phyloP scores from a whole-genome alignment of 2,797 vertebrate species.

The Acanthurus tractus region DNA sequence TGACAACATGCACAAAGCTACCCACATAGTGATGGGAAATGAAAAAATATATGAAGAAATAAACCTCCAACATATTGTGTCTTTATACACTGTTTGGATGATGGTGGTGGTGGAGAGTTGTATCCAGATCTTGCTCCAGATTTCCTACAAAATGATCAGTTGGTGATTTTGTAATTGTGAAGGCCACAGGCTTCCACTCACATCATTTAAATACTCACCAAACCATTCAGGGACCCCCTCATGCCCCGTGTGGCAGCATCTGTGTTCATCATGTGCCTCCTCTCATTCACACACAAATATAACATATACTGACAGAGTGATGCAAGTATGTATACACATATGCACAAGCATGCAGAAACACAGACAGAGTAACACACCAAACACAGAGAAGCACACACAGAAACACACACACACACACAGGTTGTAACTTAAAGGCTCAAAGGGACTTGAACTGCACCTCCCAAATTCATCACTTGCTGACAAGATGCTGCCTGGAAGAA shows the following conservation, averaged over 20 bases:
- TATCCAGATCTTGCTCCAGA: no score
- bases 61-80: background rate
- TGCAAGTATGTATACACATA: background rate
- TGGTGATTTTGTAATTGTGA: constrained; percentile 8
- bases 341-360: background rate
- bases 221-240: background rate
- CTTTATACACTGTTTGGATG: background rate
- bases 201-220: background rate
- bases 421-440: constrained; percentile 9
- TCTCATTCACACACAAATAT: background rate
- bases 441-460: constrained; percentile 37
- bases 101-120: background rate
- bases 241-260: background rate
- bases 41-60: background rate
- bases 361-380: background rate
- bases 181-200: background rate
- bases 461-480: constrained; percentile 49
- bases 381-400: background rate
- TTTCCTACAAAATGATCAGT: background rate
- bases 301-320: background rate
- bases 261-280: constrained; percentile 5
- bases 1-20: background rate
- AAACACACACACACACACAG: background rate
- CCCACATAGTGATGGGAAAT: background rate
- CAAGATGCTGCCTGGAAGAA: constrained; percentile 43